Evolutionary conservation across 2,888 invertebrate species (phyloP).

Genomic region (Drosophila bunnanda): DNA sequence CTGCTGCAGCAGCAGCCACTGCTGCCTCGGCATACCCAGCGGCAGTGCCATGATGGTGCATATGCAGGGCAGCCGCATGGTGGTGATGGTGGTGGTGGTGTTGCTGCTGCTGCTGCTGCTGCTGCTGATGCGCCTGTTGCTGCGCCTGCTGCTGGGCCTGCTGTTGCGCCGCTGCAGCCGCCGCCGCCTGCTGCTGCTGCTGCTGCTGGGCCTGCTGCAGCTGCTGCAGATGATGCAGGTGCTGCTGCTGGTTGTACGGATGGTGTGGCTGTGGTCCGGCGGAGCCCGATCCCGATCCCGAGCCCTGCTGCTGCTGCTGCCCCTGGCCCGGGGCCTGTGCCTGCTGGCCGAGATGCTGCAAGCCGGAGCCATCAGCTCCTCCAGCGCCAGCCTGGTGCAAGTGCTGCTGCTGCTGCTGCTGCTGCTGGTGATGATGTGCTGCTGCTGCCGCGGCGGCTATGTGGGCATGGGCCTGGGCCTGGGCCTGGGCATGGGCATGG

Average conservation of each 20-base stretch:
- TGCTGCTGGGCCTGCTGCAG: slow-evolving; percentile 62
- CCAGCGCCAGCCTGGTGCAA: slow-evolving; percentile 45
- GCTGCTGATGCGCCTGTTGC: slow-evolving; percentile 61
- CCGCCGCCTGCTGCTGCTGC: slow-evolving; percentile 41
- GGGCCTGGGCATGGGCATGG: slow-evolving; percentile 58
- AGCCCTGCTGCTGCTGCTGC: slow-evolving; percentile 33
- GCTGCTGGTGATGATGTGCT: slow-evolving; percentile 38
- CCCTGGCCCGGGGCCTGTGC: slow-evolving; percentile 24
- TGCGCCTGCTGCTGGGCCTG: slow-evolving; percentile 59
- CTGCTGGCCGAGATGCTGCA: slow-evolving; percentile 53
- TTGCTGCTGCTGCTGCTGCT: slow-evolving; percentile 67
- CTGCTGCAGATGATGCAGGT: slow-evolving; percentile 79
- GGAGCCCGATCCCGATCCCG: slow-evolving; percentile 33
- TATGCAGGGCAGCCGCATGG: slow-evolving; percentile 36
- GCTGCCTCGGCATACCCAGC: slow-evolving; percentile 71
- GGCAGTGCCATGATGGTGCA: slow-evolving; percentile 60
- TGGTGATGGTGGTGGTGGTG: slow-evolving; percentile 43
- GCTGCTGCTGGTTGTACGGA: slow-evolving; percentile 82
- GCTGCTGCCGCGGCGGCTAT: slow-evolving; percentile 59
- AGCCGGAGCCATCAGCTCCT: slow-evolving; percentile 52
- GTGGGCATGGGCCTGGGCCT: slow-evolving; percentile 63
- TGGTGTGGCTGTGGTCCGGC: slow-evolving; percentile 71
- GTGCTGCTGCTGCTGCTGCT: slow-evolving; percentile 47
- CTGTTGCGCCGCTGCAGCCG: slow-evolving; percentile 47
- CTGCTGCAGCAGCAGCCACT: slow-evolving; percentile 68